Evolutionary conservation across 2,797 vertebrate genomes (phyloP).

Genomic region (Iguana delicatissima): DNA sequence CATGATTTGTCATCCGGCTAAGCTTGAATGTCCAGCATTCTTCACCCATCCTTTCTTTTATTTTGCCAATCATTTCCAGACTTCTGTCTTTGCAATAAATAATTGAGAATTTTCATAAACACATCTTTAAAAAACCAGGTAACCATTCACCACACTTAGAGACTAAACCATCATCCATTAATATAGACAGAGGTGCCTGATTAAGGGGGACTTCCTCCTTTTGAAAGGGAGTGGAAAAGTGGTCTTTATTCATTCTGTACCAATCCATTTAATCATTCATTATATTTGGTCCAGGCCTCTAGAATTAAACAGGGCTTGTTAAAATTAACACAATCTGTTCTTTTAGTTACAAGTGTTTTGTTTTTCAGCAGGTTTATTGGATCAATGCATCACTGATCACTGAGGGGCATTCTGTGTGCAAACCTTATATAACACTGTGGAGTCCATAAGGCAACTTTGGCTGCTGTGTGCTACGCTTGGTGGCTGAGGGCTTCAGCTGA

Average conservation of each 20-base stretch:
- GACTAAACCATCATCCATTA: constrained; percentile 65
- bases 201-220: constrained; percentile 46
- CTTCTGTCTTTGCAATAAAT: constrained; percentile 44
- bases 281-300: constrained; percentile 40
- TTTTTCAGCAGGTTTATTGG: constrained; percentile 55
- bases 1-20: background rate
- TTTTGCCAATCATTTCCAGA: constrained; percentile 7
- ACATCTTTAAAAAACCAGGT: constrained; percentile 8
- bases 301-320: constrained; percentile 37
- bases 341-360: constrained; percentile 44
- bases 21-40: background rate
- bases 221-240: constrained; percentile 52
- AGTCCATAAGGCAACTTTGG: background rate
- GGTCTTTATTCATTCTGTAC: constrained; percentile 41
- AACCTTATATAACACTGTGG: background rate
- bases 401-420: background rate
- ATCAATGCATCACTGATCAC: constrained; percentile 44
- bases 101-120: constrained; percentile 34
- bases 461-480: background rate
- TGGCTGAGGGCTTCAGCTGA: background rate
- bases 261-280: constrained; percentile 57
- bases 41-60: background rate
- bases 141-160: constrained; percentile 44
- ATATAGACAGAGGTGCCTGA: constrained; percentile 57
- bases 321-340: constrained; percentile 63